Evolutionary conservation across 2,113 vertebrate genomes (phyloP), one percentile per base, ranked within the genome.

Genomic region (Chelonoidis abingdonii): DNA sequence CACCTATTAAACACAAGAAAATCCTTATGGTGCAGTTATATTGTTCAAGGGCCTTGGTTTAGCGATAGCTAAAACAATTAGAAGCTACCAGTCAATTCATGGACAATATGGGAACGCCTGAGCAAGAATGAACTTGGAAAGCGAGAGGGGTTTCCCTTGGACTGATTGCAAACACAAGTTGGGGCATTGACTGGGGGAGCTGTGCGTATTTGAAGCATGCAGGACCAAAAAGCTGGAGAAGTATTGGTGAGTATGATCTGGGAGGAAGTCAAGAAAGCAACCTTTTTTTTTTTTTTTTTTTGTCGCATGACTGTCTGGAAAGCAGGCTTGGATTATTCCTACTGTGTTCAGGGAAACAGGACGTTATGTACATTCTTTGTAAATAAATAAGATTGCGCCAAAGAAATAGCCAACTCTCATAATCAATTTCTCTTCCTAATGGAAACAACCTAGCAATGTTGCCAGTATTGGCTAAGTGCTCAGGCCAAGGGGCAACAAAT

Each of bases 381-480:
- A 54, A 54, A 21, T 54, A 54, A 54, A 54, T 7, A 54, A 7
- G 19, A 21, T 54, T 54, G 53, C 53, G 22, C 53, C 53, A 54
- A 54, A 54, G 2, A 31, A 1, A 0, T 1, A 49, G 19, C 57
- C 29, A 0, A 5, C 10, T 24, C 5, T 3, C 4, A 27, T 44
- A 4, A 7, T 8, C n/a, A 3, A 0, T 16, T 35, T 10, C 62
- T 31, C 3, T 49, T n/a, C 12, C 3, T 0, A 13, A 8, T 0
- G 11, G 25, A 6, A 12, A 62, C 13, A 62, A 31, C 12, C 27
- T 6, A 29, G 21, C 7, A 12, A 1, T 5, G 0, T 13, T 7
- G 1, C 56, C 4, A 21, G 17, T 12, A 1, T 7, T 0, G 22
- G 8, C 12, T 3, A 7, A 10, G 21, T 27, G 6, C 7, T 59